These are phyloP conservation scores for Hafferia zeledoni DNA, from an alignment of 2,797 vertebrate species.

Conservation along the genomic window DNA sequence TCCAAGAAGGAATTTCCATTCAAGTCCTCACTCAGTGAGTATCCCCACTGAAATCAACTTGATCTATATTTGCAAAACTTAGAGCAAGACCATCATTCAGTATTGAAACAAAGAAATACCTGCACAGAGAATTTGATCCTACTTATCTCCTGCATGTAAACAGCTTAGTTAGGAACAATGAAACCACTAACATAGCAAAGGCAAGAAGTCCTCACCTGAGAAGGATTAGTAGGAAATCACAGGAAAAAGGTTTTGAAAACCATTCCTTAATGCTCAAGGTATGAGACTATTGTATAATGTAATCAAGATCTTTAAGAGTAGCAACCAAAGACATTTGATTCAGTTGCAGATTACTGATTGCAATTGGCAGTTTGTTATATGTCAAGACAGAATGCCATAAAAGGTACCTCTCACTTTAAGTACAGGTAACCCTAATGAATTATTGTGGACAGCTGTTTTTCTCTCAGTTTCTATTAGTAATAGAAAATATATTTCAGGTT, in stretches of 20 bases:
- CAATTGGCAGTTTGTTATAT: neutral
- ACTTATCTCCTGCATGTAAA: neutral
- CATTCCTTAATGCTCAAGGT: conserved; percentile 1
- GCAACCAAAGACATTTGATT: neutral
- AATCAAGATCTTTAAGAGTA: neutral
- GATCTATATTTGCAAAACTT: neutral
- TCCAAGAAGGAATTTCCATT: neutral
- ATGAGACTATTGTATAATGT: neutral
- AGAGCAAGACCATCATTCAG: neutral
- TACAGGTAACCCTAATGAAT: neutral
- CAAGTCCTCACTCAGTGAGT: neutral
- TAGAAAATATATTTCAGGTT: neutral
- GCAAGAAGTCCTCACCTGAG: conserved; percentile 10
- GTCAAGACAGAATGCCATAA: neutral
- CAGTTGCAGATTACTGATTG: neutral
- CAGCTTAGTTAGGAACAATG: neutral
- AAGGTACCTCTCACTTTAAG: neutral
- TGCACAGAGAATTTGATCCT: neutral
- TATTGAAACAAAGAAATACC: neutral
- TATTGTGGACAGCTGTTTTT: neutral
- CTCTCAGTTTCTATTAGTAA: neutral
- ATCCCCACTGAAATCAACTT: neutral
- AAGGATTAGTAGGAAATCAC: neutral
- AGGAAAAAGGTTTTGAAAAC: neutral
- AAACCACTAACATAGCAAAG: neutral